A percentile compares a stretch with the other conserved stretches of the same genome.
Conservation (phyloP, 2,113 vertebrate genomes). For the Microtus ochrogaster region DNA sequence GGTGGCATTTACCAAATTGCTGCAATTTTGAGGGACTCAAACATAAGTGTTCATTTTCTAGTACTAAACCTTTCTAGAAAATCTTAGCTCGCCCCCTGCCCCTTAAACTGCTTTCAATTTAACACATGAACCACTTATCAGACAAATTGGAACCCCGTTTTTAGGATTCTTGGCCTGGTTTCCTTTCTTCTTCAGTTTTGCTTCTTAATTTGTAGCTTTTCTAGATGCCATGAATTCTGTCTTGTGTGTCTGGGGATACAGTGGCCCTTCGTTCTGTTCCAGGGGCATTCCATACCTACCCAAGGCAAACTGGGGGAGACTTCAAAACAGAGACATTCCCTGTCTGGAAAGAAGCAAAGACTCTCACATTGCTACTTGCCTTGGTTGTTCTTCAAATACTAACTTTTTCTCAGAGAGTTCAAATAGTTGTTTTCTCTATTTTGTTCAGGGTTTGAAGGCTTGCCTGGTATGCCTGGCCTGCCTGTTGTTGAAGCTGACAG, state of each 20-base stretch:
- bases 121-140: neutral
- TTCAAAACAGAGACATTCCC: neutral
- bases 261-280: neutral
- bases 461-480: neutral
- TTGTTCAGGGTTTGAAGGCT: neutral
- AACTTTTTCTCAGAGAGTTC: neutral
- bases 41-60: neutral
- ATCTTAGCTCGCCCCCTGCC: neutral
- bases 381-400: neutral
- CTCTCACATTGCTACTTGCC: neutral
- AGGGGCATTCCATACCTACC: neutral
- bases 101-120: neutral
- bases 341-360: neutral
- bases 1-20: neutral
- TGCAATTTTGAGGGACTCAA: neutral
- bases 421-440: neutral
- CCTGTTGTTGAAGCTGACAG: neutral
- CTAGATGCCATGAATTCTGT: neutral
- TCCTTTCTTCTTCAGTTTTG: neutral
- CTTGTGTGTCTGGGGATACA: neutral
- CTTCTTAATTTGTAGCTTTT: neutral
- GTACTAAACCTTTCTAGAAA: neutral
- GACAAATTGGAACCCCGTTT: neutral
- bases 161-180: neutral
- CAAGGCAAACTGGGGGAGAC: neutral